phyloP scores from a whole-genome alignment of 2,113 vertebrate species.

The Vidua macroura region DNA sequence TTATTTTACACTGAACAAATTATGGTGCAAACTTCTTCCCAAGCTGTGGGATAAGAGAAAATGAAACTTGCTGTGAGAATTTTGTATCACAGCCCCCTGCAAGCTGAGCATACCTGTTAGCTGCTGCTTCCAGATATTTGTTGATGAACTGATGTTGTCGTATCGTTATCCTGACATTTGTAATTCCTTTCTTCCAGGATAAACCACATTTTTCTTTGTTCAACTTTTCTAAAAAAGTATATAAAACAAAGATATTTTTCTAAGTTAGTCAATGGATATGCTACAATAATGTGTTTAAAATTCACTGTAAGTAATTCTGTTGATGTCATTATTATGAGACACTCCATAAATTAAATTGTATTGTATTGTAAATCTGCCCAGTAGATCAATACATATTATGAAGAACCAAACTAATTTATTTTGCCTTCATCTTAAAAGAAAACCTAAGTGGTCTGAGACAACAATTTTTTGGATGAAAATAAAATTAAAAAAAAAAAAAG shows the following conservation, averaged over 20 bases:
- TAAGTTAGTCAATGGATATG: neutral
- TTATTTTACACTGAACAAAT: neutral
- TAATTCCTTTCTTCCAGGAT: neutral
- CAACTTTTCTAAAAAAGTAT: neutral
- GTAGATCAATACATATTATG: slow-evolving; percentile 28
- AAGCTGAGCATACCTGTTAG: neutral
- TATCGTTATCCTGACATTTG: neutral
- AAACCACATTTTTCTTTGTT: neutral
- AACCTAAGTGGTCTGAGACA: neutral
- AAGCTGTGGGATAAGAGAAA: neutral
- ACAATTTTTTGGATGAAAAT: neutral
- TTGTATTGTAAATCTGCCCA: slow-evolving; percentile 40
- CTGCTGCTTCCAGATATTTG: neutral
- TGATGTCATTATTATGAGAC: slow-evolving; percentile 27
- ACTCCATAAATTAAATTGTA: slow-evolving; percentile 32
- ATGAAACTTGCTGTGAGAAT: neutral
- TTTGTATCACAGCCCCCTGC: neutral
- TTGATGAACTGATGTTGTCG: neutral
- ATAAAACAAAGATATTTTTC: neutral
- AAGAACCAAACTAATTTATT: slow-evolving; percentile 25
- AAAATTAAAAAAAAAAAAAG: neutral
- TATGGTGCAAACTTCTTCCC: neutral
- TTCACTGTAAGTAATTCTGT: slow-evolving; percentile 3
- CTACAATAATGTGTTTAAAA: slow-evolving; percentile 39
- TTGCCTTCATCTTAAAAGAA: neutral